These are phyloP conservation scores for Sarcoramphus papa DNA, from an alignment of 2,797 vertebrate genomes.

Conservation along the genomic window DNA sequence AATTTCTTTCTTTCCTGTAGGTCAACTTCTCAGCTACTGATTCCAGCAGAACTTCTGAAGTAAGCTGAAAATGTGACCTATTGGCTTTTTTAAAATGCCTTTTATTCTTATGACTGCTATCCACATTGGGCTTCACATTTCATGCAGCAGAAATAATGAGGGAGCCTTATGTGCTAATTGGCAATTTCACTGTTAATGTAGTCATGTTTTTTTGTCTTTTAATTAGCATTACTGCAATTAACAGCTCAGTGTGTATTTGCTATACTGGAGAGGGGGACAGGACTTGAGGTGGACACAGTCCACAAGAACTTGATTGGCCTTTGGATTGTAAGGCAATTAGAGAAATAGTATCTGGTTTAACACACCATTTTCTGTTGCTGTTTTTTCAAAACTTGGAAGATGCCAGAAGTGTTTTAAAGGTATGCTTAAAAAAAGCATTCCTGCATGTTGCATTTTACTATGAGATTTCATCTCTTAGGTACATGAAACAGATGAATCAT, in stretches of 20 bases:
- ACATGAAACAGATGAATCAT: background rate
- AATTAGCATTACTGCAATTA: conserved; percentile 69
- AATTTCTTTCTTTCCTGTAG: background rate
- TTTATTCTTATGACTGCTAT: conserved; percentile 9
- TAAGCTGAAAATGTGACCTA: background rate
- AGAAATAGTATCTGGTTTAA: conserved; percentile 4
- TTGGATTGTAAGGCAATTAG: background rate
- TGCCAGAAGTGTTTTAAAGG: background rate
- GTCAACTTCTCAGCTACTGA: background rate
- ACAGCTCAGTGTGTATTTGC: conserved; percentile 47
- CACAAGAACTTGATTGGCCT: background rate
- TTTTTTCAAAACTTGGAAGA: background rate
- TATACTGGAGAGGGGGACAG: background rate
- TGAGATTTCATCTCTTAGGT: background rate
- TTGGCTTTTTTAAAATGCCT: background rate
- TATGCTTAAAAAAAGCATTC: background rate
- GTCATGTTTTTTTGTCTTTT: conserved; percentile 63
- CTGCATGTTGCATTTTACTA: background rate
- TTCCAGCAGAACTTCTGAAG: background rate
- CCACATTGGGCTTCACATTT: background rate
- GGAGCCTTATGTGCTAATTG: conserved; percentile 54
- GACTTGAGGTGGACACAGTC: background rate
- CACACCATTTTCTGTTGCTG: background rate
- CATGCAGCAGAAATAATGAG: conserved; percentile 40
- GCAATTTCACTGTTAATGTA: conserved; percentile 66